Evolutionary conservation across 2,797 vertebrate species (phyloP).

Genomic region (Remorina albescens): DNA sequence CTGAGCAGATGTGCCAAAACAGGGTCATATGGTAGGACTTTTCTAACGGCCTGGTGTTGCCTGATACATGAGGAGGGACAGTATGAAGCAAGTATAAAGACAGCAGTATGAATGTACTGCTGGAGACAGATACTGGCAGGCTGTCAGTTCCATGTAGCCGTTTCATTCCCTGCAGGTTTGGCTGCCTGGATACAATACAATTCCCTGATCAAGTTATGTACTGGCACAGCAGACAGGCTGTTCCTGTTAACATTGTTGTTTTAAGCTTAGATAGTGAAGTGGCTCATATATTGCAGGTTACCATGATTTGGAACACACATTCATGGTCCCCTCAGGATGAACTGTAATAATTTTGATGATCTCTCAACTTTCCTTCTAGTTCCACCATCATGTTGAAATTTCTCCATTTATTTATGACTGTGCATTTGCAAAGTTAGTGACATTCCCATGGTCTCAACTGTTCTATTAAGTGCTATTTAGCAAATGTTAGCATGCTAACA

Average conservation of each 20-base stretch:
- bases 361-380: neutral
- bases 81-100: too few species aligned
- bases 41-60: slow-evolving; percentile 20
- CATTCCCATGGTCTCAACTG: neutral
- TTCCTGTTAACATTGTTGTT: neutral
- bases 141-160: slow-evolving; percentile 12
- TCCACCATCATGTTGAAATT: neutral
- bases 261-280: neutral
- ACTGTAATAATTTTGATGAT: neutral
- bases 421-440: neutral
- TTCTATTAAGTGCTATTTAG: neutral
- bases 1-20: slow-evolving; percentile 65
- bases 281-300: neutral
- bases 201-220: slow-evolving; percentile 8
- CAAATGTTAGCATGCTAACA: neutral
- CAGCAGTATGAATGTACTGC: neutral
- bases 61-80: slow-evolving; percentile 1
- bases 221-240: neutral
- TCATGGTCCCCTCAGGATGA: neutral
- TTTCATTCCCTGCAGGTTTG: slow-evolving; percentile 18
- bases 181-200: slow-evolving; percentile 1
- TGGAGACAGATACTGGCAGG: slow-evolving; percentile 11
- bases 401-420: neutral
- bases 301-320: neutral
- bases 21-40: slow-evolving; percentile 62